phyloP scores from a whole-genome alignment of 2,797 vertebrate species.

The Anolis apletophallus region DNA sequence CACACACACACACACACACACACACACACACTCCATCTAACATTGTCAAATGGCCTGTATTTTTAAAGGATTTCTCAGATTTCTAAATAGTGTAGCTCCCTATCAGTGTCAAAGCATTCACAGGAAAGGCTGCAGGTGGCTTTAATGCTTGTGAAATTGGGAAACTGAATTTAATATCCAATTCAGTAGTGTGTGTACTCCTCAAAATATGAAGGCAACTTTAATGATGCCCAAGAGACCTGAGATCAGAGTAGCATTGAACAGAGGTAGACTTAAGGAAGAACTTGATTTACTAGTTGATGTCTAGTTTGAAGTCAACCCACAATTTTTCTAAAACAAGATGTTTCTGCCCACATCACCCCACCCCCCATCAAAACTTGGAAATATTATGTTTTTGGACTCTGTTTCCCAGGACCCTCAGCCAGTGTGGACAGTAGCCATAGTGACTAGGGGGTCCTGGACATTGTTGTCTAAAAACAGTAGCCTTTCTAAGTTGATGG shows the following conservation, averaged over 20 bases:
- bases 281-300: not conserved
- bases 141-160: not conserved
- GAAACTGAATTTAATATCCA: not conserved
- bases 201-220: not conserved
- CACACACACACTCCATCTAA: not conserved
- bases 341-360: not conserved
- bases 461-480: too few relatives aligned
- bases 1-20: not conserved
- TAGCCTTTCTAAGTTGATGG: too few relatives aligned
- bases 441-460: too few relatives aligned
- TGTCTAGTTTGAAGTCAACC: not conserved
- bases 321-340: not conserved
- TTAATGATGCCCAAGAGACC: not conserved
- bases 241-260: not conserved
- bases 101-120: not conserved
- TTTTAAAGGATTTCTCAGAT: conserved; percentile 35
- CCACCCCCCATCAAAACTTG: not conserved
- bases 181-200: not conserved
- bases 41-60: conserved; percentile 27
- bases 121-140: not conserved
- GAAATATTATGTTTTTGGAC: too few relatives aligned
- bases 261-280: too few relatives aligned
- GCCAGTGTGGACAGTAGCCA: too few relatives aligned
- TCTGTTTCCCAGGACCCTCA: too few relatives aligned
- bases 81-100: conserved; percentile 13